Evolutionary conservation across 2,113 vertebrate genomes (phyloP), one percentile per base, ranked within the genome.

Genomic region (Leptocoma aspasia): DNA sequence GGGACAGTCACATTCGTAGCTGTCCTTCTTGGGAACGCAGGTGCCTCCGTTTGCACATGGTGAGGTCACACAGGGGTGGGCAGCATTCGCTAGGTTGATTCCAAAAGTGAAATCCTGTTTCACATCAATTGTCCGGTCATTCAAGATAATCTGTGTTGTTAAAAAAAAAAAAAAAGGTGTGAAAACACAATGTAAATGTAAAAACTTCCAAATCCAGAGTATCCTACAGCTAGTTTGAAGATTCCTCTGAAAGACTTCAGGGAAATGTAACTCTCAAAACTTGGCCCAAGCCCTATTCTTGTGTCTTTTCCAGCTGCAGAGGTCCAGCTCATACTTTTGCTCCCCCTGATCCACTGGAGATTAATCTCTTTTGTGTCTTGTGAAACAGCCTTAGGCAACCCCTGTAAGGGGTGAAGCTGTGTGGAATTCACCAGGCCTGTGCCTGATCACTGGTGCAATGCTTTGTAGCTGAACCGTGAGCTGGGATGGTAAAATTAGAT

Each of bases 1-100:
- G 14, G 98, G 97, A 85, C 99, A 99, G 97, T 99, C 99, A 69
- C 99, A 99, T 68, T 99, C 98, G 0, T 99, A 99, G 65, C 91
- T 89, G 54, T 99, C 99, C 96, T 98, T 98, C 94, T 98, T 98
- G 33, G 99, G 99, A 79, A 98, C 77, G 10, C 99, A 99, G 86
- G 98, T 98, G 78, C 99, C 99, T 33, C 99, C 98, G 1, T 99
- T 99, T 84, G 98, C 97, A 73, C 99, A 99, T 5, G 99, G 99
- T 50, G 92, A 97, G 54, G 93, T 94, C 71, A 99, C 98, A 8
- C 99, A 99, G 5, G 99, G 98, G 78, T 99, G 99, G 5, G 63
- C 97, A 3, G 99, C 97, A 13, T 99, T 99, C 9, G 68, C 98
- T 39, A 99, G 91, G 11, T 99, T 99, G 71, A 99, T 97, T 12